phyloP scores from a whole-genome alignment of 1,140 invertebrate species.

The Mycetomoellerius zeteki region DNA sequence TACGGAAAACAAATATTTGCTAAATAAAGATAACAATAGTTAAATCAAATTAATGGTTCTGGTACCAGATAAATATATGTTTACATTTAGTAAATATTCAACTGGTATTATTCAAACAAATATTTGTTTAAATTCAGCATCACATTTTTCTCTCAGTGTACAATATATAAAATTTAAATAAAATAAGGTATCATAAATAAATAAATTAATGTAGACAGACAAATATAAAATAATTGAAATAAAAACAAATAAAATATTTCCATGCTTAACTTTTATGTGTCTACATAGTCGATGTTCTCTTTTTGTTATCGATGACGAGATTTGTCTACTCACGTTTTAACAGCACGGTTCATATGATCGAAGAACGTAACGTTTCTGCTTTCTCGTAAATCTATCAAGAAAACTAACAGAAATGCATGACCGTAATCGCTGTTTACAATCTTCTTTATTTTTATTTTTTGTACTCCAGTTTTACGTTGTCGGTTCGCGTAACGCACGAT shows the following conservation, averaged over 20 bases:
- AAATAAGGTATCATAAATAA: background rate
- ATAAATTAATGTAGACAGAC: background rate
- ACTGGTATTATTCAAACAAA: no score
- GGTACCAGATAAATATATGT: no score
- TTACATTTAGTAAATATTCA: no score
- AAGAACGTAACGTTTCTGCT: background rate
- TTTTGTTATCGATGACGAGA: background rate
- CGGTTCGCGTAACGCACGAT: background rate
- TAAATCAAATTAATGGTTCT: no score
- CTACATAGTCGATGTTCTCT: background rate
- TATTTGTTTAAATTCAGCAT: no score
- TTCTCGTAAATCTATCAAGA: slow-evolving; percentile 18
- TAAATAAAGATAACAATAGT: no score
- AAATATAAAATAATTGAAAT: background rate
- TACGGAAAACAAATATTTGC: no score
- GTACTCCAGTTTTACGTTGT: background rate
- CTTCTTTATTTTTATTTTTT: slow-evolving; percentile 23
- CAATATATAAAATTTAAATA: background rate
- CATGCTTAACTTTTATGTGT: background rate
- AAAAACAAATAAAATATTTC: background rate
- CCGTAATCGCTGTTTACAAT: slow-evolving; percentile 23
- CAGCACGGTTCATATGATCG: background rate
- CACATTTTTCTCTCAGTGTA: no score
- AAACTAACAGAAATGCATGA: background rate
- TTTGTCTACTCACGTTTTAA: background rate